Evolutionary conservation across 2,888 invertebrate genomes (phyloP), one percentile per base, ranked within the genome.

Genomic region (Acanthosepion pharaonis): DNA sequence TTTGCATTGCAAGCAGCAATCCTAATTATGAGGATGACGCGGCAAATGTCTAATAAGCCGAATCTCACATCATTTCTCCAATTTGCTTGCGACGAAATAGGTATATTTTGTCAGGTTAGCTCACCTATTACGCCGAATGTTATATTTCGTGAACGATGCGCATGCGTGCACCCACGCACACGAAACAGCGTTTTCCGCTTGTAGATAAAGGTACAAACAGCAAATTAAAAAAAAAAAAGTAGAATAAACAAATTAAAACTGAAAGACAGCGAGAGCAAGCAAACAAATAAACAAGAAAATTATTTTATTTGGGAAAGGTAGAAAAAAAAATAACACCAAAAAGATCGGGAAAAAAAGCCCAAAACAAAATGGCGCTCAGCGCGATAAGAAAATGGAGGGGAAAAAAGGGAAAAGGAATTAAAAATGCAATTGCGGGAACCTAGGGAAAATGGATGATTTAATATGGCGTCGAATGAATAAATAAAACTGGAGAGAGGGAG

Each of bases 401-500:
- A n/a, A 78, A 5, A 78, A 78, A n/a, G 28, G 18, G 9, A 78
- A 78, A 78, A 78, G 15, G 9, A 15, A 78, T 23, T 78, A 5
- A n/a, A 78, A 78, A 78, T 15, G 78, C 11, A 78, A 78, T 78
- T 5, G 78, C n/a, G n/a, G 78, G 78, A 78, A 78, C 78, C 78
- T n/a, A 33, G 78, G 78, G 78, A 78, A 78, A 78, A 78, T 78
- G 78, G n/a, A 78, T 78, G 78, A 78, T 78, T 78, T 33, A 78
- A 78, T 78, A 78, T 78, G 78, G 78, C 78, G 78, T n/a, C 78
- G 15, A 78, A 78, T 78, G n/a, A 78, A 78, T 33, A 78, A 78
- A 33, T 78, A 33, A n/a, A 9, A 15, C n/a, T 2, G n/a, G 78
- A n/a, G n/a, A 8, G n/a, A 15, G 78, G 28, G 78, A 33, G n/a